Evolutionary conservation across 2,113 vertebrate genomes (phyloP).

Genomic region (Melozone crissalis): DNA sequence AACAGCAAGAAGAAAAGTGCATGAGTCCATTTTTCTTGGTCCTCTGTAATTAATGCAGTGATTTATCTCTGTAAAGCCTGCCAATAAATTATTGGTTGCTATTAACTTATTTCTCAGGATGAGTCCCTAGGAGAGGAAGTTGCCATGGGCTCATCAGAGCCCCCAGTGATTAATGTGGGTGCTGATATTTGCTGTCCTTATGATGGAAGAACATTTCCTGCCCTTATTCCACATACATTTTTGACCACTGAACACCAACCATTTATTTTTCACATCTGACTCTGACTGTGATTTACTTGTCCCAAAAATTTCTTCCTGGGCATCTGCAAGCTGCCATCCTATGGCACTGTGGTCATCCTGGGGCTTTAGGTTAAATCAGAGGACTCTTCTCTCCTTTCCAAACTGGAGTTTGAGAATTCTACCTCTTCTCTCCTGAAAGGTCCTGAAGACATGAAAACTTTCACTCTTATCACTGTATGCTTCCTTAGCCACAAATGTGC

Average conservation of each 20-base stretch:
- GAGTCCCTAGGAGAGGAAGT: background rate
- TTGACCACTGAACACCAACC: background rate
- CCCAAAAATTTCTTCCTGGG: background rate
- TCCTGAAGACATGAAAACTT: background rate
- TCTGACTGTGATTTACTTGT: background rate
- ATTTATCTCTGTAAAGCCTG: background rate
- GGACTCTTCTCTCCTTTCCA: background rate
- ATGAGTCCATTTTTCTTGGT: background rate
- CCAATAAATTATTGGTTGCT: background rate
- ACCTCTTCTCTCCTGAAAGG: background rate
- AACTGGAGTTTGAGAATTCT: background rate
- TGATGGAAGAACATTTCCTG: background rate
- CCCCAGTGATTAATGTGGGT: background rate
- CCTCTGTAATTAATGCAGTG: background rate
- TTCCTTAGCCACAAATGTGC: background rate
- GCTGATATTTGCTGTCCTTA: background rate
- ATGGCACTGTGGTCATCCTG: background rate
- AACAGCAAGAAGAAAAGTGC: background rate
- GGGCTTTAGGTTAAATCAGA: background rate
- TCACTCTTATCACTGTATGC: background rate
- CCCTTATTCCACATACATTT: background rate
- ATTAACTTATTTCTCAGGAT: background rate
- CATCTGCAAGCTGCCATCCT: background rate
- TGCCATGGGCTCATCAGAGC: background rate
- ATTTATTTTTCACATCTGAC: background rate